Percentiles rank a stretch among this genome's conserved stretches.
These are phyloP conservation scores for Mionectes macconnelli DNA, from an alignment of 2,113 vertebrate species.

Conservation along the genomic window DNA sequence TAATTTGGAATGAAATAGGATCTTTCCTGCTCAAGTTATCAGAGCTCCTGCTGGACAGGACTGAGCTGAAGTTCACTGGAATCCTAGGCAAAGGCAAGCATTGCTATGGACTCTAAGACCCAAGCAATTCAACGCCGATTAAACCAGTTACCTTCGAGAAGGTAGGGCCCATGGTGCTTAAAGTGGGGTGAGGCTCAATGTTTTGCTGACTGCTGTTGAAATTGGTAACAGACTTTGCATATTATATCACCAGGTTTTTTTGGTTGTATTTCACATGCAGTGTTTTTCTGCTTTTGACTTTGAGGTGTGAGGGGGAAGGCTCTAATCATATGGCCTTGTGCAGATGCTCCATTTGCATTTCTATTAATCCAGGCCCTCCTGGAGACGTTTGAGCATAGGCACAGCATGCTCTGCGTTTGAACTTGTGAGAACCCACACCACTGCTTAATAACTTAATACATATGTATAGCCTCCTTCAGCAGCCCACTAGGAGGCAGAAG, in stretches of 20 bases:
- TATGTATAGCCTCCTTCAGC: constrained; percentile 81
- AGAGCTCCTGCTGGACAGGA: background rate
- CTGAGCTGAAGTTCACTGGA: background rate
- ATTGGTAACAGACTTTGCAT: constrained; percentile 79
- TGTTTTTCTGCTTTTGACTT: constrained; percentile 82
- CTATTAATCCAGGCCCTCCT: constrained; percentile 85
- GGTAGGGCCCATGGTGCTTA: constrained; percentile 40
- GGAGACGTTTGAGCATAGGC: constrained; percentile 79
- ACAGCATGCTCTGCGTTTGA: constrained; percentile 83
- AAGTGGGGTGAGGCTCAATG: constrained; percentile 37
- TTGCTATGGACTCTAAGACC: background rate
- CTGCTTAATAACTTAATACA: constrained; percentile 84
- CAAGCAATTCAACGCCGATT: background rate
- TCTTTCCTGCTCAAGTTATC: background rate
- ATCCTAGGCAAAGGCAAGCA: background rate
- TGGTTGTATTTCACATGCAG: constrained; percentile 79
- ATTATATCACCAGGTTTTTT: constrained; percentile 77
- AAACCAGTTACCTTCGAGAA: constrained; percentile 68
- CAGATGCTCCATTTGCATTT: constrained; percentile 86
- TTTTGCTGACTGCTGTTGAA: constrained; percentile 80
- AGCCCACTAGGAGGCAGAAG: constrained; percentile 83
- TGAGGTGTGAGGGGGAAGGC: constrained; percentile 79
- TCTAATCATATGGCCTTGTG: constrained; percentile 82
- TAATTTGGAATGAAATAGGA: background rate
- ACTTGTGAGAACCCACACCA: constrained; percentile 84